Percentiles rank a stretch among this genome's conserved stretches.
Conservation (phyloP, 2,797 vertebrate genomes). For the Calcarius lapponicus region DNA sequence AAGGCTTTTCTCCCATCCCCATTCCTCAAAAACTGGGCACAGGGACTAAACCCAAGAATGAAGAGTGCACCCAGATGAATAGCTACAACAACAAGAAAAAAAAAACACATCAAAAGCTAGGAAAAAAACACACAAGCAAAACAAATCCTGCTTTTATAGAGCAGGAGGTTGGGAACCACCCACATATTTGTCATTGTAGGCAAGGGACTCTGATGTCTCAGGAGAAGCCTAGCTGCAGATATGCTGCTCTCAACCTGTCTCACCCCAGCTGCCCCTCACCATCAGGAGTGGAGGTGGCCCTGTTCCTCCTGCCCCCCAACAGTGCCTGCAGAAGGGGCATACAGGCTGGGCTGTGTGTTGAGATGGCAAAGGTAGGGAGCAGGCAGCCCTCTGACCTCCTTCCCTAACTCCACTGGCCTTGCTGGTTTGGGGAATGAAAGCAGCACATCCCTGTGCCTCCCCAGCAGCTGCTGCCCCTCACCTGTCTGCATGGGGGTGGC, state of each 20-base stretch:
- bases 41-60: not conserved
- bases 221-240: not conserved
- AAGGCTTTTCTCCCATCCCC: not conserved
- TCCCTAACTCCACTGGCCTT: not conserved
- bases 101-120: rapidly evolving
- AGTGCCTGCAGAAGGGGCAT: rapidly evolving
- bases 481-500: rapidly evolving
- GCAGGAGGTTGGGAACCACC: slow-evolving; percentile 23
- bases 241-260: rapidly evolving
- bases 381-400: not conserved
- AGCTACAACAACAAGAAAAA: not conserved
- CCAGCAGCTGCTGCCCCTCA: not conserved
- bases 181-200: slow-evolving; percentile 20
- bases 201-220: not conserved
- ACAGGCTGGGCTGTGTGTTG: not conserved
- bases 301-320: rapidly evolving
- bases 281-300: not conserved
- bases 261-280: not conserved
- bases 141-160: slow-evolving; percentile 22
- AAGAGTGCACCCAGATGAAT: not conserved
- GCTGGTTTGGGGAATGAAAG: not conserved
- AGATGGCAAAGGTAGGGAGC: not conserved
- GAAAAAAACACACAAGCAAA: not conserved
- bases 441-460: rapidly evolving
- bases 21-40: not conserved